Evolutionary conservation across 2,113 vertebrate species (phyloP).

Genomic region (Cinclus cinclus): DNA sequence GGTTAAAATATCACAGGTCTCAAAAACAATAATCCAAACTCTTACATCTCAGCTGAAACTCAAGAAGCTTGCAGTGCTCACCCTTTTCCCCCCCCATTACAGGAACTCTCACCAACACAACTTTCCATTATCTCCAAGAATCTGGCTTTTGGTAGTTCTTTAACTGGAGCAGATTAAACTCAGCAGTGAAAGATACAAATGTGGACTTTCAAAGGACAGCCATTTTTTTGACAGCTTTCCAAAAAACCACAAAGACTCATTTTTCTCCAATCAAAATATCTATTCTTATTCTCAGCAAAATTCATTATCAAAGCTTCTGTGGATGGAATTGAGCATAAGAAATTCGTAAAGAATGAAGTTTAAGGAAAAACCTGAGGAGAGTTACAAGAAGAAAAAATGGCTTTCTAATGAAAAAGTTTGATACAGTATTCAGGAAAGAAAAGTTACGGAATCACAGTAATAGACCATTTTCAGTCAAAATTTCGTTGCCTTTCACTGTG

Average conservation of each 20-base stretch:
- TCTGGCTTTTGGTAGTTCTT: neutral
- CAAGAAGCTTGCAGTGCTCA: neutral
- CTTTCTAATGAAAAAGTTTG: neutral
- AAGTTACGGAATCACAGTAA: neutral
- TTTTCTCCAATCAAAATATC: neutral
- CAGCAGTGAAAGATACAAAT: neutral
- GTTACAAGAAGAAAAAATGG: neutral
- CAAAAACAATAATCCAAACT: neutral
- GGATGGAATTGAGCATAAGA: neutral
- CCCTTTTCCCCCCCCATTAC: neutral
- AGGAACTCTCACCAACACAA: neutral
- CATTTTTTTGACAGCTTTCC: neutral
- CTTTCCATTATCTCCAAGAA: neutral
- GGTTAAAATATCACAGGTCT: neutral
- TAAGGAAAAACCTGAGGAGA: neutral
- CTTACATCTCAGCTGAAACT: neutral
- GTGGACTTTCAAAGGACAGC: neutral
- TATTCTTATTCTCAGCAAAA: neutral
- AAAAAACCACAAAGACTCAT: neutral
- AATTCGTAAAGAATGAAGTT: neutral
- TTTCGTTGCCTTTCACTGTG: constrained; percentile 31
- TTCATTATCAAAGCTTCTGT: neutral
- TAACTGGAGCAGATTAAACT: neutral
- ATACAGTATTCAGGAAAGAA: neutral
- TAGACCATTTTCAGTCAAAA: neutral